Evolutionary conservation across 2,797 vertebrate genomes (phyloP), one percentile per base, ranked within the genome.

Genomic region (Halcyon badia): DNA sequence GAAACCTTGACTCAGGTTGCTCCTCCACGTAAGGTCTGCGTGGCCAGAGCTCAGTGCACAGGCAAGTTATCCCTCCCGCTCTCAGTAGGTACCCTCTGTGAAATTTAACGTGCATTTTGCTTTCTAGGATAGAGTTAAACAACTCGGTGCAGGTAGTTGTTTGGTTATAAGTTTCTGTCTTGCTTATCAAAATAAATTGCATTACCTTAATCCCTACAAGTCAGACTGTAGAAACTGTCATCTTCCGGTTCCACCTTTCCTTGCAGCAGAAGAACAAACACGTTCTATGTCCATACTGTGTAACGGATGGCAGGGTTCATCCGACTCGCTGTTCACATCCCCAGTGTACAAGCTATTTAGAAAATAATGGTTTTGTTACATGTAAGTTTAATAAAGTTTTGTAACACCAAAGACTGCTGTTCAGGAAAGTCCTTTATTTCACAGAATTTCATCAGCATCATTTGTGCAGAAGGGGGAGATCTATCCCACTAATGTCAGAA

Each of bases 351-450:
- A 87, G 72, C 54, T 60, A 42, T 73, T 68, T 39, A 85, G 70
- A 76, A 79, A 87, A 94, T 11, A 52, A 0, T 60, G 35, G 7
- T 49, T 96, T 90, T 96, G 69, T 91, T 88, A 92, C 12, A 72
- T 10, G 7, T 15, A 78, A 87, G 65, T 94, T 93, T 73, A 97
- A 96, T 97, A 97, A 97, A 97, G 22, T 70, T 96, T 92, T 78
- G 11, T 85, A 94, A 94, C 54, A 95, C 65, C 90, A 93, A 73
- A 89, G 30, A 64, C 46, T 57, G 37, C 21, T 77, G 68, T 87
- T 97, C 33, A 89, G 41, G 49, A 71, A 82, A 83, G 37, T 85
- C 58, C 69, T 95, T 95, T 97, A 97, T 94, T 97, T 87, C 64
- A 93, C 37, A 84, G 26, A 35, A 66, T 84, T 86, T 89, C 17